Percentiles rank a stretch among this genome's conserved stretches.
phyloP scores from a whole-genome alignment of 2,888 invertebrate genomes.

The Drosophila formosana region DNA sequence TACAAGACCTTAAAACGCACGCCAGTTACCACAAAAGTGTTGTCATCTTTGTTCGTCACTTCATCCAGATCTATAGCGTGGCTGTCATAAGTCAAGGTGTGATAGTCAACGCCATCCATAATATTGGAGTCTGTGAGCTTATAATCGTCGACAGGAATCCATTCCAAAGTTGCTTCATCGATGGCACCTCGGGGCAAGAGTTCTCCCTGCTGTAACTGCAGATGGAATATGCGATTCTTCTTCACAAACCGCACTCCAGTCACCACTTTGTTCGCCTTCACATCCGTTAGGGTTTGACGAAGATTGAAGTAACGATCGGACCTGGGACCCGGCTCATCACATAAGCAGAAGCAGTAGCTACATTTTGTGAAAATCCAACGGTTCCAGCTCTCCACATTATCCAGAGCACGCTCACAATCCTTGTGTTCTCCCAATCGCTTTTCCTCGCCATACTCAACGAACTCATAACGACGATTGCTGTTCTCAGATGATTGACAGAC shows the following conservation, averaged over 20 bases:
- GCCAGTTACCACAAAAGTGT: constrained; percentile 25
- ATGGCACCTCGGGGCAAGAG: background rate
- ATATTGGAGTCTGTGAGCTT: background rate
- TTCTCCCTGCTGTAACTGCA: background rate
- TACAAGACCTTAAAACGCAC: background rate
- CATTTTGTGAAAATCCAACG: background rate
- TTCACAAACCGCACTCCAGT: constrained; percentile 3
- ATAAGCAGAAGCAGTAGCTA: background rate
- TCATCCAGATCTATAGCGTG: background rate
- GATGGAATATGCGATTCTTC: background rate
- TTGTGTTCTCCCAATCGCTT: background rate
- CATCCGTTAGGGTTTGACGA: background rate
- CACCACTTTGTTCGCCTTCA: background rate
- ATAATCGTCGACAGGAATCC: background rate
- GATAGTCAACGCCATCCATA: background rate
- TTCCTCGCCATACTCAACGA: background rate
- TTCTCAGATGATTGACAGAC: background rate
- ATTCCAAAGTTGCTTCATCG: background rate
- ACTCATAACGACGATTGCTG: background rate
- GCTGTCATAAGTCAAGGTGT: background rate
- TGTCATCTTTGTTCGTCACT: constrained; percentile 81
- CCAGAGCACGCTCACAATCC: background rate
- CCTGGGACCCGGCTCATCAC: background rate
- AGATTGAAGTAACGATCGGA: background rate
- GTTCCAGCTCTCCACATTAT: background rate